Base-by-base conservation (phyloP, 2,113 vertebrate species). In the Cichladusa arquata region DNA sequence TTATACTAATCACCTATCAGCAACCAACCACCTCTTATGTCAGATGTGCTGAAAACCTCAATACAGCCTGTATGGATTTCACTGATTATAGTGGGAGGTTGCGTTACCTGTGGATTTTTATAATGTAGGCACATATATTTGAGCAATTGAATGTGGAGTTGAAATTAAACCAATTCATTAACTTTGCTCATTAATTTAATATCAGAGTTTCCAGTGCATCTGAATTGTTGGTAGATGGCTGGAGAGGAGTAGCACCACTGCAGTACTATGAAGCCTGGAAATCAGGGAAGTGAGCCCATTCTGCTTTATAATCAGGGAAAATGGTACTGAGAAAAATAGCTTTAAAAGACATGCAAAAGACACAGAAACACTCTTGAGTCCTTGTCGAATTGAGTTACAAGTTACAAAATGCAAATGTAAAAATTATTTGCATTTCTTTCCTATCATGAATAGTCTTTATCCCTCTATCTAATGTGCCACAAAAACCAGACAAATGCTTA, bases 401-500 rank as follows among this genome's bases (percentile, higher is more conserved):
- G 5, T 13, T 73, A 34, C 2, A 48, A 91, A 79, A 34, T 57
- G 9, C 8, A 80, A 80, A 82, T 38, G 1, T 36, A 94, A 92
- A 88, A 90, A 53, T 33, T 61, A 12, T 67, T 84, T 44, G 3
- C 1, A 74, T 74, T 87, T 67, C 28, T 88, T 86, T 80, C 28
- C 17, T 25, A 36, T 18, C 4, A 12, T 33, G 5, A 67, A 26
- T 48, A 45, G 10, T 10, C 73, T 85, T 60, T 69, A 33, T 9
- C 8, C 22, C 6, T 62, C 29, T 12, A 45, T 40, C 9, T 60
- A 60, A 51, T 64, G 4, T 51, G 29, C 24, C 16, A 51, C 6
- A 9, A 83, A 93, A 93, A 83, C 11, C 38, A 90, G 66, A 86
- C 15, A 77, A 92, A 82, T 90, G 34, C 47, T 93, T 95, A 94